Evolutionary conservation across 2,797 vertebrate genomes (phyloP).

Genomic region (Pangasius mekongensis): DNA sequence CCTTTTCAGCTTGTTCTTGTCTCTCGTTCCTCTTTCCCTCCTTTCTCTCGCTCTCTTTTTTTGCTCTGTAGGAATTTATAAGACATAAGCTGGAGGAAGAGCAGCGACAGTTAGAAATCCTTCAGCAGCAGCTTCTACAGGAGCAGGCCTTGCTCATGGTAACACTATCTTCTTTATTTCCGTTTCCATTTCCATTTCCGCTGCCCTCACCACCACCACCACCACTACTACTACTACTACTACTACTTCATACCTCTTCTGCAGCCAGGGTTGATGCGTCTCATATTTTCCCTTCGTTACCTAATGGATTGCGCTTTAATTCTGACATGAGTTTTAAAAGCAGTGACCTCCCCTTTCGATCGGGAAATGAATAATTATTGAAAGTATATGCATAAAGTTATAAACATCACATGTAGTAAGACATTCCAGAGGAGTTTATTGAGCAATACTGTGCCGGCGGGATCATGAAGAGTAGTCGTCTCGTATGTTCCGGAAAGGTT

Average conservation of each 20-base stretch:
- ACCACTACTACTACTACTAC: background rate
- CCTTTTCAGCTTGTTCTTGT: slow-evolving; percentile 45
- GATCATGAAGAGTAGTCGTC: background rate
- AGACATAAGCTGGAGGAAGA: slow-evolving; percentile 95
- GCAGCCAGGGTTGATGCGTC: slow-evolving; percentile 11
- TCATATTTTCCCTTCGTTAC: background rate
- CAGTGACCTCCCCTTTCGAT: background rate
- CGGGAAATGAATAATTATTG: background rate
- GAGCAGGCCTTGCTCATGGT: slow-evolving; percentile 95
- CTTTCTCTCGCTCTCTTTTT: slow-evolving; percentile 20
- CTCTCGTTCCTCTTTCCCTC: slow-evolving; percentile 36
- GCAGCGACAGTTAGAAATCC: slow-evolving; percentile 93
- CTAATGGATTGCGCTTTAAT: slow-evolving; percentile 10
- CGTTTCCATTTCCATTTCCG: background rate
- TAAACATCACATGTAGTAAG: background rate
- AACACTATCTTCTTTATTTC: slow-evolving; percentile 64
- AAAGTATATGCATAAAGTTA: background rate
- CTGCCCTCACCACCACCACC: background rate
- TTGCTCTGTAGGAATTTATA: slow-evolving; percentile 88
- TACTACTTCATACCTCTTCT: background rate
- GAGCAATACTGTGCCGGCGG: background rate
- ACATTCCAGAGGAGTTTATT: background rate
- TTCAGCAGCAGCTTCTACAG: slow-evolving; percentile 95
- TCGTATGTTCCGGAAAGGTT: background rate
- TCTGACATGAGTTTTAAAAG: background rate